Evolutionary conservation across 1,140 invertebrate genomes (phyloP).

Genomic region (Proctacanthus coquilletti): DNA sequence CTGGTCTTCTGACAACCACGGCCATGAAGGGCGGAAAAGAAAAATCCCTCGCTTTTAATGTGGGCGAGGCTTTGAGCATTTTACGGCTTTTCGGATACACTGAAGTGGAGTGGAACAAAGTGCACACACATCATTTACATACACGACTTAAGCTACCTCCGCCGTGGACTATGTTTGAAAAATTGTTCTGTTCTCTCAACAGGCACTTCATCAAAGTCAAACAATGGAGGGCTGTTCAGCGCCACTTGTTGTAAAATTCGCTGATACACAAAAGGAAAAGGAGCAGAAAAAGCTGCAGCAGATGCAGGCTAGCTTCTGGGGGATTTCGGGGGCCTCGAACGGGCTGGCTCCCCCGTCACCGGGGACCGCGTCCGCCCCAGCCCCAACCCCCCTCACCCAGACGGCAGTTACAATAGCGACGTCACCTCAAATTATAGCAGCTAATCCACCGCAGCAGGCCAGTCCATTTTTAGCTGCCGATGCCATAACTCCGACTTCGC

Average conservation of each 20-base stretch:
- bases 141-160: no score
- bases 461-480: constrained; percentile 33
- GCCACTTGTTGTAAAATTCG: constrained; percentile 95
- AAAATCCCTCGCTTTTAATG: no score
- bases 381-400: constrained; percentile 8
- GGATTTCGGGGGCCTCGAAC: constrained; percentile 40
- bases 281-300: constrained; percentile 90
- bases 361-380: constrained; percentile 2
- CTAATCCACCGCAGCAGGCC: constrained; percentile 11
- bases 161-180: no score
- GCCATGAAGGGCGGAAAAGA: no score
- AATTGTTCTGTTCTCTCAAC: constrained; percentile 8
- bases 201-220: constrained; percentile 89
- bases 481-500: constrained; percentile 40
- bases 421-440: constrained; percentile 18
- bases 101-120: no score
- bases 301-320: constrained; percentile 69
- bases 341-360: constrained; percentile 30
- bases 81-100: no score
- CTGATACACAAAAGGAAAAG: constrained; percentile 97
- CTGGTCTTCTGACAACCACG: constrained; percentile 5
- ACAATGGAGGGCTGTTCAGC: constrained; percentile 98
- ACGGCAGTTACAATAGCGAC: constrained; percentile 10
- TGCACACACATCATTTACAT: no score
- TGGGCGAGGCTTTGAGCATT: no score